phyloP scores from a whole-genome alignment of 1,140 invertebrate species.

The Aphidius gifuensis region DNA sequence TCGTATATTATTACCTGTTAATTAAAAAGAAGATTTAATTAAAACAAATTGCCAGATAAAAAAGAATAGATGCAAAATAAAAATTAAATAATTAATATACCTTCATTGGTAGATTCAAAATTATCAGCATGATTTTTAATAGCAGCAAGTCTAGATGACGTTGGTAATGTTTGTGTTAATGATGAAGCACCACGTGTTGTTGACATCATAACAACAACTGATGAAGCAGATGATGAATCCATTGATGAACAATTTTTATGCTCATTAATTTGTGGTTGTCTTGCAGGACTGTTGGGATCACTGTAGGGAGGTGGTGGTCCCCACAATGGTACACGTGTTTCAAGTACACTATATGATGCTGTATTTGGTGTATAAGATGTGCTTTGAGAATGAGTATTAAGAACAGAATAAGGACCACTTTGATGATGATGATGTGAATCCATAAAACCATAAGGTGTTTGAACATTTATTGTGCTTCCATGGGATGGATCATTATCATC shows the following conservation, averaged over 20 bases:
- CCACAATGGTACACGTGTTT: constrained; percentile 62
- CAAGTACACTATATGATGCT: constrained; percentile 55
- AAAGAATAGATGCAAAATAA: not conserved
- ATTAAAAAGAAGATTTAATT: constrained; percentile 16
- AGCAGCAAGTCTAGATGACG: constrained; percentile 35
- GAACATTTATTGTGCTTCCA: constrained; percentile 37
- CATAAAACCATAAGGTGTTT: constrained; percentile 44
- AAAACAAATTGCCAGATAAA: constrained; percentile 11
- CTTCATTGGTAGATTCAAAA: constrained; percentile 34
- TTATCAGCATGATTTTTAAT: constrained; percentile 45
- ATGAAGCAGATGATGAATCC: not conserved
- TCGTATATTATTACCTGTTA: constrained; percentile 36
- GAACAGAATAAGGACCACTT: constrained; percentile 46
- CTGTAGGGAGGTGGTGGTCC: constrained; percentile 74
- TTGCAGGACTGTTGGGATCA: constrained; percentile 66
- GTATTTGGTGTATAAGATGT: constrained; percentile 36
- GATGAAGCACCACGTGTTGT: constrained; percentile 8
- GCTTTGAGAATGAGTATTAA: constrained; percentile 35
- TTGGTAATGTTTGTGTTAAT: constrained; percentile 12
- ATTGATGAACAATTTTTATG: constrained; percentile 29
- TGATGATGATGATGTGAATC: constrained; percentile 39
- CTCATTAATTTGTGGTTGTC: constrained; percentile 46
- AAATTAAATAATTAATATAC: constrained; percentile 12
- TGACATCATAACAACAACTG: not conserved
- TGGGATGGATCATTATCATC: constrained; percentile 33